A percentile compares a stretch with the other conserved stretches of the same genome.
Evolutionary conservation across 2,113 vertebrate genomes (phyloP).

Genomic region (Neomonachus schauinslandi): DNA sequence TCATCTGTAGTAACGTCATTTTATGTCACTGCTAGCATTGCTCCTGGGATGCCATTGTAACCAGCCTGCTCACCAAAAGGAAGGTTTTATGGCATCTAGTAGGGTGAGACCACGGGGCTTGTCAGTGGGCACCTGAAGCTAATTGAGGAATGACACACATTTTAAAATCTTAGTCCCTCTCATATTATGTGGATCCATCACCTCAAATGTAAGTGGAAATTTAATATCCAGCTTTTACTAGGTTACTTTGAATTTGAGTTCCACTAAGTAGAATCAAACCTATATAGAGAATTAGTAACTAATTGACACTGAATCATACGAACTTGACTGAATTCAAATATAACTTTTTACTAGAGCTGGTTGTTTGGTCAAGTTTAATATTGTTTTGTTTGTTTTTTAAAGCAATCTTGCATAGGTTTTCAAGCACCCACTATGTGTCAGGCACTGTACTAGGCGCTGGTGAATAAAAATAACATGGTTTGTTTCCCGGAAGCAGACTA

Average conservation of each 20-base stretch:
- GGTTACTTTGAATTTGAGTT: conserved; percentile 18
- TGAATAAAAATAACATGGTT: not conserved
- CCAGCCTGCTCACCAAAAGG: not conserved
- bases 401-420: not conserved
- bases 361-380: not conserved
- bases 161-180: not conserved
- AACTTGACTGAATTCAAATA: not conserved
- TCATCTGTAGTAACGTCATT: not conserved
- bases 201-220: not conserved
- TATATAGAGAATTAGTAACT: not conserved
- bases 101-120: not conserved
- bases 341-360: not conserved
- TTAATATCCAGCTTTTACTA: not conserved
- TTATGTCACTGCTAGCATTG: not conserved
- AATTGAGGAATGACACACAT: not conserved
- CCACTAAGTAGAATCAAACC: not conserved
- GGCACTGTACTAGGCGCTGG: not conserved
- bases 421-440: not conserved
- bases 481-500: not conserved
- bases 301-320: not conserved
- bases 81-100: not conserved
- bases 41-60: not conserved
- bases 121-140: not conserved
- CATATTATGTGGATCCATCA: not conserved
- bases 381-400: not conserved